A percentile compares a stretch with the other conserved stretches of the same genome.
Evolutionary conservation across 2,113 vertebrate genomes (phyloP).

Genomic region (Macquaria australasica): DNA sequence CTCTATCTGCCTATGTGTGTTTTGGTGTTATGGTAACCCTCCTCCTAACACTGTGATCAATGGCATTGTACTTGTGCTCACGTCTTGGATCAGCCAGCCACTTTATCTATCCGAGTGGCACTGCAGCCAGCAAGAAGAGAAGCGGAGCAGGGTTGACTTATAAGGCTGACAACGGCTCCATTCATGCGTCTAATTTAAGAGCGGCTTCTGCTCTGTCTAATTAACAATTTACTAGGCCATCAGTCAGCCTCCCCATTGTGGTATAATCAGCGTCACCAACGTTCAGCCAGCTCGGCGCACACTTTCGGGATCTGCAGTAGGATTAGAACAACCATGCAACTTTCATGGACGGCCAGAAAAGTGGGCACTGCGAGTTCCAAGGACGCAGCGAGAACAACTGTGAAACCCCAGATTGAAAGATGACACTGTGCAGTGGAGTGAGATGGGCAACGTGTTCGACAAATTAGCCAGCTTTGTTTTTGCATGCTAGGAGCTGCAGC

Average conservation of each 20-base stretch:
- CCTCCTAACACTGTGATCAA: slow-evolving; percentile 38
- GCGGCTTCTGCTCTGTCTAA: slow-evolving; percentile 83
- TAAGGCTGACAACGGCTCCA: slow-evolving; percentile 81
- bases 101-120: slow-evolving; percentile 56
- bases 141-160: slow-evolving; percentile 72
- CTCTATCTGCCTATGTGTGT: not conserved
- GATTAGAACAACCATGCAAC: slow-evolving; percentile 66
- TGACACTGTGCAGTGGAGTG: slow-evolving; percentile 15
- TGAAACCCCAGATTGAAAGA: slow-evolving; percentile 50
- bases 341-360: slow-evolving; percentile 62
- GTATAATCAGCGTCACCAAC: slow-evolving; percentile 71
- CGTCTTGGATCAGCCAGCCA: slow-evolving; percentile 35
- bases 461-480: slow-evolving; percentile 48
- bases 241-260: slow-evolving; percentile 80
- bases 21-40: not conserved
- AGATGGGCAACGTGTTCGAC: slow-evolving; percentile 37
- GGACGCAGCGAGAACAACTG: slow-evolving; percentile 21
- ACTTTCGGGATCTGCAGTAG: slow-evolving; percentile 56
- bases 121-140: slow-evolving; percentile 44
- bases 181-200: slow-evolving; percentile 86
- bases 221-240: slow-evolving; percentile 88
- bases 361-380: slow-evolving; percentile 30
- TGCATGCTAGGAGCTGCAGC: not conserved
- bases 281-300: slow-evolving; percentile 43
- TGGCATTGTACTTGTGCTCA: slow-evolving; percentile 18